phyloP scores from a whole-genome alignment of 2,888 invertebrate species.

The Synergus umbraculus region DNA sequence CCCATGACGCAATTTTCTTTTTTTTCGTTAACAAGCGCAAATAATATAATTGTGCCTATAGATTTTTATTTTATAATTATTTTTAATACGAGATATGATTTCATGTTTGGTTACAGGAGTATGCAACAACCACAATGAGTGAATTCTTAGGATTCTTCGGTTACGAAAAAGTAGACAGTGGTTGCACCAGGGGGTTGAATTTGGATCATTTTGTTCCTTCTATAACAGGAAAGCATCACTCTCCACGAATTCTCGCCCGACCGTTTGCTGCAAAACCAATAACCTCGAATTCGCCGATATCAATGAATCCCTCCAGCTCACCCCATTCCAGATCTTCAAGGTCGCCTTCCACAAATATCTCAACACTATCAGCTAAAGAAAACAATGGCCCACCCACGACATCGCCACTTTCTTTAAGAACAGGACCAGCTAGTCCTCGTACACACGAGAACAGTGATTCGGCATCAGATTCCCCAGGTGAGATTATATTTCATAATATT shows the following conservation, averaged over 20 bases:
- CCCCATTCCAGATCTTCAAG: constrained; percentile 59
- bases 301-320: constrained; percentile 59
- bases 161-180: constrained; percentile 85
- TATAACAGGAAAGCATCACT: constrained; percentile 58
- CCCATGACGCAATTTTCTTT: constrained; percentile 14
- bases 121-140: constrained; percentile 95
- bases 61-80: not conserved
- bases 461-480: constrained; percentile 67
- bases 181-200: constrained; percentile 80
- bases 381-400: constrained; percentile 54
- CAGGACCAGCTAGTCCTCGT: constrained; percentile 63
- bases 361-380: constrained; percentile 57
- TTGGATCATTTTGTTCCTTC: constrained; percentile 75
- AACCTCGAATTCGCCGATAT: constrained; percentile 57
- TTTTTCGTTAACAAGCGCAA: not conserved
- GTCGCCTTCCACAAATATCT: constrained; percentile 58
- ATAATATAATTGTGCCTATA: not conserved
- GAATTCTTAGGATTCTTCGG: constrained; percentile 95
- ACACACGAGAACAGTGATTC: constrained; percentile 64
- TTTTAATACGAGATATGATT: not conserved
- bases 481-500: constrained; percentile 8
- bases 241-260: constrained; percentile 52
- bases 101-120: constrained; percentile 84
- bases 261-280: constrained; percentile 50
- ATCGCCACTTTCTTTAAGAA: constrained; percentile 61